These are phyloP conservation scores for Cerceris rybyensis DNA, from an alignment of 2,888 invertebrate species.

Conservation along the genomic window DNA sequence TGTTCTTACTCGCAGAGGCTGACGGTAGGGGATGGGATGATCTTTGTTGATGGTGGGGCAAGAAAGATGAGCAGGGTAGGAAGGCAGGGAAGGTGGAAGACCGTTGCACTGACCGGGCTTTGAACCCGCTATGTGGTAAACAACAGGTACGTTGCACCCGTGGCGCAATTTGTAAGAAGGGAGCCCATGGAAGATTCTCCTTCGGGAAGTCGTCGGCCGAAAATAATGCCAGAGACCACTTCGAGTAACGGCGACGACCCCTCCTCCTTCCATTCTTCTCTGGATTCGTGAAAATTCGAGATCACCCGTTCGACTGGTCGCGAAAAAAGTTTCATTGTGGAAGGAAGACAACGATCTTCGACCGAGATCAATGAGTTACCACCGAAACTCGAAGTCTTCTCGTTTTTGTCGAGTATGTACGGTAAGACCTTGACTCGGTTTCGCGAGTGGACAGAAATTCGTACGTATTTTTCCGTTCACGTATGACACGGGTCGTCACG, in stretches of 20 bases:
- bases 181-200: slow-evolving; percentile 50
- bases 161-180: slow-evolving; percentile 75
- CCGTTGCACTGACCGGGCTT: slow-evolving; percentile 80
- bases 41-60: slow-evolving; percentile 47
- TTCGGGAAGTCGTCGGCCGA: slow-evolving; percentile 52
- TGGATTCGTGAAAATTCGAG: slow-evolving; percentile 8
- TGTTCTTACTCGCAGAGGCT: slow-evolving; percentile 69
- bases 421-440: too few species aligned
- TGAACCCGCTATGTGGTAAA: slow-evolving; percentile 80
- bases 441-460: too few species aligned
- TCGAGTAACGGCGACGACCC: slow-evolving; percentile 47
- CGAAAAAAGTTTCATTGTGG: too few species aligned
- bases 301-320: neutral
- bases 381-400: too few species aligned
- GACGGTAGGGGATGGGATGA: slow-evolving; percentile 65
- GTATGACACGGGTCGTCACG: slow-evolving; percentile 7
- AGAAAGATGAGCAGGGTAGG: slow-evolving; percentile 52
- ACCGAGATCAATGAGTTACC: too few species aligned
- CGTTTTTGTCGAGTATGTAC: too few species aligned
- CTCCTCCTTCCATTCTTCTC: slow-evolving; percentile 18
- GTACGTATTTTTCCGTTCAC: neutral
- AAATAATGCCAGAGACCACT: slow-evolving; percentile 60
- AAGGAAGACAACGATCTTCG: too few species aligned
- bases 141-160: slow-evolving; percentile 81
- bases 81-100: slow-evolving; percentile 63